Conservation (phyloP, 2,797 vertebrate species). For the Poecilia wingei region DNA sequence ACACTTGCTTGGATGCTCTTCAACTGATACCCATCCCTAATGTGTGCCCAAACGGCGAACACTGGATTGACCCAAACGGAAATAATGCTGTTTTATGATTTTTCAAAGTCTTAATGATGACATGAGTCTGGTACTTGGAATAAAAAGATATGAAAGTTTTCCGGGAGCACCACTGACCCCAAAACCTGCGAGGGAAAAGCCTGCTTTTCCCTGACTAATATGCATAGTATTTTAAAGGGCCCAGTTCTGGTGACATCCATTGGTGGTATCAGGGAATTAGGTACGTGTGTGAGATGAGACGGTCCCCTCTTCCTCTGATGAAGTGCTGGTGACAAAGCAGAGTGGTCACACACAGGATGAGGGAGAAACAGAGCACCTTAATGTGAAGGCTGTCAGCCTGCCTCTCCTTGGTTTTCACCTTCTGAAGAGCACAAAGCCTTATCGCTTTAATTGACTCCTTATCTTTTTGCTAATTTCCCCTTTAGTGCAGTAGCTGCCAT, state of each 20-base stretch:
- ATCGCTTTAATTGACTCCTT: slow-evolving; percentile 94
- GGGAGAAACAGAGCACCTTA: slow-evolving; percentile 68
- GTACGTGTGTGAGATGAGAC: slow-evolving; percentile 32
- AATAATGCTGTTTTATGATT: slow-evolving; percentile 2
- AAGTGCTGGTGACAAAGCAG: slow-evolving; percentile 62
- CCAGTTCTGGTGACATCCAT: not conserved
- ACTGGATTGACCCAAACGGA: slow-evolving; percentile 9
- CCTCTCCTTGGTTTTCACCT: slow-evolving; percentile 84
- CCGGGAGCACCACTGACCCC: no score
- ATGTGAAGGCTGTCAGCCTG: slow-evolving; percentile 83
- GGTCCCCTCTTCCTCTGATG: slow-evolving; percentile 52
- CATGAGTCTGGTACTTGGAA: not conserved
- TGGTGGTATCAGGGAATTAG: not conserved
- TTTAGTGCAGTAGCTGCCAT: slow-evolving; percentile 39
- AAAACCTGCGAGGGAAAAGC: no score
- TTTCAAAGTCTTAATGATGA: not conserved
- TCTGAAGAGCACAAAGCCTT: slow-evolving; percentile 71
- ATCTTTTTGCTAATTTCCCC: slow-evolving; percentile 76
- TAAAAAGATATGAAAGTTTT: not conserved
- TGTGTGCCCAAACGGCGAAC: slow-evolving; percentile 19
- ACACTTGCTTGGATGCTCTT: slow-evolving; percentile 58
- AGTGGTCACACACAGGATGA: slow-evolving; percentile 56
- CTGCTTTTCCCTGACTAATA: not conserved
- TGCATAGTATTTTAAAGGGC: not conserved
- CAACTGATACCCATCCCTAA: slow-evolving; percentile 53